Evolutionary conservation across 2,888 invertebrate species (phyloP).

Genomic region (Harmothoe impar): DNA sequence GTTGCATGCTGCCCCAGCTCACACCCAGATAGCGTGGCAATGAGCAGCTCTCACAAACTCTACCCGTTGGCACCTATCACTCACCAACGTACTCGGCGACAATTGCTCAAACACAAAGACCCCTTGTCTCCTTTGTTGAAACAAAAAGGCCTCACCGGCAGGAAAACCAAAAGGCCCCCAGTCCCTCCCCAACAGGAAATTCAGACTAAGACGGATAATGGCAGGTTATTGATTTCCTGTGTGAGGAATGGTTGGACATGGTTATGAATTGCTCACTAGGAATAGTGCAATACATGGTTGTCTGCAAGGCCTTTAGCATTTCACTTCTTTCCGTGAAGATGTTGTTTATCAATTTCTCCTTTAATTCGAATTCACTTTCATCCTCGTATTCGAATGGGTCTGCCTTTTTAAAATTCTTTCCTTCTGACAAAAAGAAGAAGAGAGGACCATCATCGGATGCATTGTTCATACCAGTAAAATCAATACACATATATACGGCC

Average conservation of each 20-base stretch:
- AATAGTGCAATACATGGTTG: neutral
- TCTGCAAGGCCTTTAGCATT: no score
- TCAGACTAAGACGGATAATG: constrained; percentile 29
- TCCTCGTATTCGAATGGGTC: neutral
- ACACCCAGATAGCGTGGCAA: no score
- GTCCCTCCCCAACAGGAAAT: neutral
- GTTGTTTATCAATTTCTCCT: no score
- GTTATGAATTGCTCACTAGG: neutral
- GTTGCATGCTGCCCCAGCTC: no score
- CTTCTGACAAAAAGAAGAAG: no score
- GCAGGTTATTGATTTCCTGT: neutral
- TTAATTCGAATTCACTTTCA: no score
- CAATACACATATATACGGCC: no score
- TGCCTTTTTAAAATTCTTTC: no score
- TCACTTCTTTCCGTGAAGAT: neutral
- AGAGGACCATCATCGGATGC: no score
- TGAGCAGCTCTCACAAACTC: neutral
- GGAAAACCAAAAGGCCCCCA: neutral
- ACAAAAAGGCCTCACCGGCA: neutral
- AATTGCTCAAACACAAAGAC: constrained; percentile 1
- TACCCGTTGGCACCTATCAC: neutral
- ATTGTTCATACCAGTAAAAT: no score
- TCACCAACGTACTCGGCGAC: neutral
- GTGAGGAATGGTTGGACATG: neutral
- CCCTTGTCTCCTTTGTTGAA: neutral